phyloP scores from a whole-genome alignment of 2,113 vertebrate genomes.

The Theristicus caerulescens region DNA sequence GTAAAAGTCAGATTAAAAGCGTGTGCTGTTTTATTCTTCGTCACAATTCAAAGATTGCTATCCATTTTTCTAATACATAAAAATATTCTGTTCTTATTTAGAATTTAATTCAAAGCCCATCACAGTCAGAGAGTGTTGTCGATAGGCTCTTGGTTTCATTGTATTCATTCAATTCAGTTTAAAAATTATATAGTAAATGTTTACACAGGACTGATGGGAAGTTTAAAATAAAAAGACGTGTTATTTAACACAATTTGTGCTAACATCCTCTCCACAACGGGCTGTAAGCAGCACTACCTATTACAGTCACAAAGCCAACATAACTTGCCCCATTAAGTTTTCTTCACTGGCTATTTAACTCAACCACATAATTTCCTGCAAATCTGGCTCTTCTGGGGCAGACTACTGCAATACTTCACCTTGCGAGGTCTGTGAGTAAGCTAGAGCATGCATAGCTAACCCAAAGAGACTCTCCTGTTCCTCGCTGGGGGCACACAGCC shows the following conservation, averaged over 20 bases:
- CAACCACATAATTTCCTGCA: neutral
- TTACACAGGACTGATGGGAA: neutral
- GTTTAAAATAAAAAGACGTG: neutral
- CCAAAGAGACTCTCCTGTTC: neutral
- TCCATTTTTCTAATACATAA: neutral
- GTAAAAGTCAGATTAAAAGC: neutral
- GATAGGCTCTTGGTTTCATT: neutral
- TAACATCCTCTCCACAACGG: rapidly evolving
- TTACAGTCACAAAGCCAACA: neutral
- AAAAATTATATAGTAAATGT: neutral
- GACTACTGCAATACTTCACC: rapidly evolving
- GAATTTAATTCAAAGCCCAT: neutral
- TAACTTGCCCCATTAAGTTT: rapidly evolving
- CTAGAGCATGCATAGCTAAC: too few species aligned
- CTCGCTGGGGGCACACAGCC: neutral
- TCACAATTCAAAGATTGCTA: neutral
- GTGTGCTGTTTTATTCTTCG: neutral
- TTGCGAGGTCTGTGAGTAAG: rapidly evolving
- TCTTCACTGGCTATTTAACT: neutral
- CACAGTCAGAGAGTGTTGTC: neutral
- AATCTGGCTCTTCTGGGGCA: rapidly evolving
- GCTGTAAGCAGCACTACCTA: too few species aligned
- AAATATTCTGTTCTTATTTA: neutral
- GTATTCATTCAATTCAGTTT: neutral
- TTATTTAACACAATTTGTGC: rapidly evolving